Base-by-base conservation (phyloP, 2,888 invertebrate genomes). In the Stomorhina lunata region DNA sequence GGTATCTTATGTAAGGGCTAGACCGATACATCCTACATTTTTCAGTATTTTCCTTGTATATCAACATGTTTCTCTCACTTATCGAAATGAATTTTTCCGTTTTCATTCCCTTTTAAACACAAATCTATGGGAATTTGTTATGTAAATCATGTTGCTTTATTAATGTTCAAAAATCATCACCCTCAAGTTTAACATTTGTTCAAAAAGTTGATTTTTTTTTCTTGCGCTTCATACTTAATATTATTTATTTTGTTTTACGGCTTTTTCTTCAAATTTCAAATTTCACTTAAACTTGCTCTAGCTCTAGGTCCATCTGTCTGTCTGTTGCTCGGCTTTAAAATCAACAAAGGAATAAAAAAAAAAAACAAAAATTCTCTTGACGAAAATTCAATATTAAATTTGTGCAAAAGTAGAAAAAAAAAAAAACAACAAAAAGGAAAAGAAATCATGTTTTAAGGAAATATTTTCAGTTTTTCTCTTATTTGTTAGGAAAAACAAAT, bases 1-100 rank as follows among this genome's bases (percentile, higher is more conserved):
- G n/a, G n/a, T n/a, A n/a, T n/a, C n/a, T n/a, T n/a, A n/a, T n/a
- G n/a, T n/a, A n/a, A n/a, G n/a, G n/a, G n/a, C n/a, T n/a, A n/a
- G n/a, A n/a, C n/a, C n/a, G n/a, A n/a, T n/a, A n/a, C n/a, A n/a
- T n/a, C n/a, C n/a, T n/a, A n/a, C n/a, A n/a, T n/a, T n/a, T n/a
- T n/a, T n/a, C n/a, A n/a, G n/a, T n/a, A n/a, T 22, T 45, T 45
- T 15, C 55, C 59, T 66, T 50, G 32, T 37, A 72, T 29, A 29
- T 25, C 63, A 27, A 9, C 69, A 69, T 75, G 75, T 76, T 76
- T 40, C 65, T 71, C 76, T 40, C 75, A 76, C 65, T 76, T 69
- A 57, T 65, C 27, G 40, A 32, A 34, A 68, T n/a, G 32, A 71
- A 57, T 29, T 40, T 55, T 10, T 0, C 17, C 15, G 27, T 2